phyloP scores from a whole-genome alignment of 2,113 vertebrate species.

The Elephas maximus region DNA sequence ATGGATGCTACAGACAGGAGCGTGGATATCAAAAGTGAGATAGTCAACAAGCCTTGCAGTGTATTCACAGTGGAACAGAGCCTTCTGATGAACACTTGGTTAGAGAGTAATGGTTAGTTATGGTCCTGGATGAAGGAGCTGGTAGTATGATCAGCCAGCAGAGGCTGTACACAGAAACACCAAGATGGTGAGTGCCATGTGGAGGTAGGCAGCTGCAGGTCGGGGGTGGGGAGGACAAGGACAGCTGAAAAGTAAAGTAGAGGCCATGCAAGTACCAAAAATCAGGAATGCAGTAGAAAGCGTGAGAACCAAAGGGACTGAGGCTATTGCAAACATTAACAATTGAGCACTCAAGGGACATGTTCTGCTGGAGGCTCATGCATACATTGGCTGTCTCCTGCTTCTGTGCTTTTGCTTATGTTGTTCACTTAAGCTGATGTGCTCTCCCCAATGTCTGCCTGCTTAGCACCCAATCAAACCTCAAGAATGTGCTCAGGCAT shows the following conservation, averaged over 20 bases:
- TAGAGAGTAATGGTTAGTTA: not conserved
- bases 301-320: not conserved
- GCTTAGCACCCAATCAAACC: not conserved
- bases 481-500: not conserved
- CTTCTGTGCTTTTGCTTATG: not conserved
- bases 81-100: not conserved
- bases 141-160: not conserved
- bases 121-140: not conserved
- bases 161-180: not conserved
- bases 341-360: not conserved
- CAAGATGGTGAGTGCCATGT: not conserved
- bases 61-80: not conserved
- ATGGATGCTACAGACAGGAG: not conserved
- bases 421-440: fast-evolving
- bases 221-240: not conserved
- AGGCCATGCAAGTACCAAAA: not conserved
- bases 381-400: not conserved
- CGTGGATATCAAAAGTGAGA: not conserved
- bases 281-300: not conserved
- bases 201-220: not conserved
- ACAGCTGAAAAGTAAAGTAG: not conserved
- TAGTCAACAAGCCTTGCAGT: not conserved
- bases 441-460: not conserved
- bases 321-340: not conserved
- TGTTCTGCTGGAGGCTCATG: not conserved